Conservation (phyloP, 2,888 invertebrate genomes). For the Drosophila pseudotakahashii region DNA sequence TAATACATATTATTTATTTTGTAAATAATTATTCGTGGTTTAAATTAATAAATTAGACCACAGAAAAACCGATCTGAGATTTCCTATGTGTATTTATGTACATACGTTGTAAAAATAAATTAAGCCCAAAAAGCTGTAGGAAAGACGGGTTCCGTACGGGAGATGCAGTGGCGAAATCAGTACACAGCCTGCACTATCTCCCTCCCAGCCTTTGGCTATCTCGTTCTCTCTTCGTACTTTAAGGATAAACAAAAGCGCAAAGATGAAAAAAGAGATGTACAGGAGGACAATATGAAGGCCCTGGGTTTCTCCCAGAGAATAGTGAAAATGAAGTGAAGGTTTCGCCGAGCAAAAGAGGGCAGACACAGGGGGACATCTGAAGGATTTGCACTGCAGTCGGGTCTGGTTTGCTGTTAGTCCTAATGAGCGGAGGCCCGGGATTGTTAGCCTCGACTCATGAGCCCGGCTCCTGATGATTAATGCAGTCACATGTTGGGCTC, state of each 20-base stretch:
- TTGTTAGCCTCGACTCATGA: constrained; percentile 14
- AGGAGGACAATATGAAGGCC: constrained; percentile 26
- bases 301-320: constrained; percentile 8
- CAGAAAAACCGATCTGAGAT: too few species aligned
- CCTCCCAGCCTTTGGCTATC: background rate
- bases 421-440: constrained; percentile 41
- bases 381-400: constrained; percentile 37
- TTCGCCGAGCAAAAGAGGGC: constrained; percentile 3
- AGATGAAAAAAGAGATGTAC: constrained; percentile 5
- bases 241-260: constrained; percentile 63
- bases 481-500: constrained; percentile 61
- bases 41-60: background rate
- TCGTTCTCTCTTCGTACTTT: background rate
- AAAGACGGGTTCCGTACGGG: background rate
- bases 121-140: constrained; percentile 20
- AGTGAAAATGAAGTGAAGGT: constrained; percentile 41
- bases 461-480: constrained; percentile 61
- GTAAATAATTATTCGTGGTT: too few species aligned
- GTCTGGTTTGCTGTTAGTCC: constrained; percentile 22
- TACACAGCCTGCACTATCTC: constrained; percentile 1
- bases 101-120: constrained; percentile 15
- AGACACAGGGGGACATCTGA: constrained; percentile 5
- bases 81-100: background rate
- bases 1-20: too few species aligned
- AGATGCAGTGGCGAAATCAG: constrained; percentile 18